Evolutionary conservation across 2,888 invertebrate genomes (phyloP).

Genomic region (Cremastinae sp.): DNA sequence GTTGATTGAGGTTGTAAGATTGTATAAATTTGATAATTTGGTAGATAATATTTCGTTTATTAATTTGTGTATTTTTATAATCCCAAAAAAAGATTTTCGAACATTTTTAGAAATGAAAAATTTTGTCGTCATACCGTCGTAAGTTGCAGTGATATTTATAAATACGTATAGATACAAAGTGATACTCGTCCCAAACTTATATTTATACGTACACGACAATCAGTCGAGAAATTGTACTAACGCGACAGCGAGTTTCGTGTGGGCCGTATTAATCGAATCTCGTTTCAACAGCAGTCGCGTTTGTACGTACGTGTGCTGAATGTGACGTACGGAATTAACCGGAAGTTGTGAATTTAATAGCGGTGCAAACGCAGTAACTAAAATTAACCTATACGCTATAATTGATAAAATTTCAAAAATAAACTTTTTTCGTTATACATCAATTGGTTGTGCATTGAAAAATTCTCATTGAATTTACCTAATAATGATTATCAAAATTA

Average conservation of each 20-base stretch:
- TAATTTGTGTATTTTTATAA: too few species aligned
- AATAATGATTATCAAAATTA: too few species aligned
- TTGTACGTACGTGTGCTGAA: conserved; percentile 3
- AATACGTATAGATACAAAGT: not conserved
- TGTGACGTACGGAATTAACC: conserved; percentile 42
- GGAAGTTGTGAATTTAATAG: conserved; percentile 58
- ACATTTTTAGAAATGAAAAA: too few species aligned
- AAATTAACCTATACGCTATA: conserved; percentile 18
- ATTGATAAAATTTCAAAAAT: conserved; percentile 13
- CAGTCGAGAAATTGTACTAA: conserved; percentile 35
- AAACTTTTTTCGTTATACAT: conserved; percentile 3
- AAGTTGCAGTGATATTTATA: conserved; percentile 31
- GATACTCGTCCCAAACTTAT: not conserved
- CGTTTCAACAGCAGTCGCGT: conserved; percentile 28
- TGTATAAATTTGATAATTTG: too few species aligned
- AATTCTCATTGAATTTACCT: too few species aligned
- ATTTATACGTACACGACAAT: conserved; percentile 27
- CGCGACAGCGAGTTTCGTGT: conserved; percentile 35
- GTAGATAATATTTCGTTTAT: too few species aligned
- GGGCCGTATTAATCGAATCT: conserved; percentile 58
- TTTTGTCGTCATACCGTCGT: conserved; percentile 10
- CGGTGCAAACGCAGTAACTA: conserved; percentile 24
- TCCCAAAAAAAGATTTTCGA: too few species aligned
- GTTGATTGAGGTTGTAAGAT: too few species aligned
- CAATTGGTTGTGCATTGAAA: too few species aligned